Evolutionary conservation across 2,113 vertebrate genomes (phyloP).

Genomic region (Porphyrio hochstetteri): DNA sequence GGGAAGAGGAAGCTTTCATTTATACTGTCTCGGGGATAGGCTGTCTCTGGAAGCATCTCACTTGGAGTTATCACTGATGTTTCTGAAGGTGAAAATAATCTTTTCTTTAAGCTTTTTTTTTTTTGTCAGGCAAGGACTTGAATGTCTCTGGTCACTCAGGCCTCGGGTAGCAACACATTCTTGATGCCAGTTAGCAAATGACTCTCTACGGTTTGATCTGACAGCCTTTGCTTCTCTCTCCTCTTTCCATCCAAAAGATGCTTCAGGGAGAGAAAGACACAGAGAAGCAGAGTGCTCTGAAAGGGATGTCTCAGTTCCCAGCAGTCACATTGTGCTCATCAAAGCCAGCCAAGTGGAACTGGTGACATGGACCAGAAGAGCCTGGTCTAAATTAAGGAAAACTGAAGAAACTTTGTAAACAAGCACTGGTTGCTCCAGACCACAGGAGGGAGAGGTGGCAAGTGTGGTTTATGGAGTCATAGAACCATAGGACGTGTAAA

Average conservation of each 20-base stretch:
- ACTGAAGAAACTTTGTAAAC: background rate
- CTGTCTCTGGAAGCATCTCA: background rate
- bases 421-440: background rate
- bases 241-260: background rate
- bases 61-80: background rate
- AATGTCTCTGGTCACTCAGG: background rate
- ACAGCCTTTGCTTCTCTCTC: background rate
- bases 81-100: background rate
- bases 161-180: background rate
- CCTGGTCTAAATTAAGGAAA: slow-evolving; percentile 39
- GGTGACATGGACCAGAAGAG: slow-evolving; percentile 16
- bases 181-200: background rate
- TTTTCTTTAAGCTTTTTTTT: slow-evolving; percentile 24
- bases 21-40: background rate
- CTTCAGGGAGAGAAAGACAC: background rate
- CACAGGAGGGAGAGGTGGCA: background rate
- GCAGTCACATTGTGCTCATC: slow-evolving; percentile 15
- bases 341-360: slow-evolving; percentile 52
- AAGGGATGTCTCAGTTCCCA: slow-evolving; percentile 26
- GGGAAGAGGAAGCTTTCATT: background rate
- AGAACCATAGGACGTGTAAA: no score
- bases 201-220: background rate
- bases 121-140: background rate
- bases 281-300: background rate
- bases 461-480: background rate